Evolutionary conservation across 2,113 vertebrate species (phyloP), one percentile per base, ranked within the genome.

Genomic region (Athene noctua): DNA sequence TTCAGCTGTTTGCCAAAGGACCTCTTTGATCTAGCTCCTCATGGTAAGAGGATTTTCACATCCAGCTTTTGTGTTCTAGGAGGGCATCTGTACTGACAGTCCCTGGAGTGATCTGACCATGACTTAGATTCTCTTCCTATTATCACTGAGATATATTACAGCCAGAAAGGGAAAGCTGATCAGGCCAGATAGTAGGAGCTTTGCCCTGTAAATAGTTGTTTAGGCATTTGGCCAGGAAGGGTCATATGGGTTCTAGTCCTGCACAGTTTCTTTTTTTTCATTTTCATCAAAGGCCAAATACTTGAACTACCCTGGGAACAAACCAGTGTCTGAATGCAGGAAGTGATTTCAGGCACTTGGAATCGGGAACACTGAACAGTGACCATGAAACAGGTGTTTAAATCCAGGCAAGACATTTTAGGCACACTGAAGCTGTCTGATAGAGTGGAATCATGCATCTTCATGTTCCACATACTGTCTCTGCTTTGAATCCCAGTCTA

Each of bases 31-130:
- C 82, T 80, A 65, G 26, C n/a, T 79, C 36, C 71, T 93, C 61
- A 25, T 52, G 57, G n/a, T 72, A 88, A 96, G 81, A 90, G 38
- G n/a, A 79, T 85, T 92, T 91, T 93, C 88, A 52, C 61, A 82
- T 85, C 34, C 74, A 92, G 94, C 70, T 82, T 93, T 94, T 93
- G 74, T 88, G 54, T 90, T 75, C 66, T 79, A 74, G 70, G 29
- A 93, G 42, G 73, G 65, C 90, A 80, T 94, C 68, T 87, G 70
- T 63, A 79, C 70, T 0, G 20, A 62, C 49, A 63, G 73, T 88
- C 70, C 92, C 85, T 90, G 85, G 78, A 59, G 90, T 85, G 87
- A 90, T 88, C 58, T 85, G 90, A 78, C 90, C 92, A 84, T 58
- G 51, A 54, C 65, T 96, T 92, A 89, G 36, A 38, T 93, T 79